Percentiles rank a stretch among this genome's conserved stretches.
Conservation (phyloP, 2,113 vertebrate species). For the Triplophysa tibetana region DNA sequence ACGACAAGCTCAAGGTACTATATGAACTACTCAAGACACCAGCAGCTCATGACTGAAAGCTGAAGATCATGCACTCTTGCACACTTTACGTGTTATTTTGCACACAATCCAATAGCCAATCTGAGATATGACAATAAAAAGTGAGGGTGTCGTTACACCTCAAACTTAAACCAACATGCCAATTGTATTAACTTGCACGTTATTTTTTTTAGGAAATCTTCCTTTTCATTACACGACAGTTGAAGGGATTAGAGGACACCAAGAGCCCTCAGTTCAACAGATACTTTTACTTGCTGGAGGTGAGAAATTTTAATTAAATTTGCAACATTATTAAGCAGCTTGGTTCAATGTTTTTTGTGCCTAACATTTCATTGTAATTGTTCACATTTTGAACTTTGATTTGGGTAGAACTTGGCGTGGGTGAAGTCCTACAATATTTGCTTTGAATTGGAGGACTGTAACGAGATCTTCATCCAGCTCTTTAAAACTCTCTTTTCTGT, state of each 20-base stretch:
- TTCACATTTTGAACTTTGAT: neutral
- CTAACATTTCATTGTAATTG: neutral
- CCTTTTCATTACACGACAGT: slow-evolving; percentile 98
- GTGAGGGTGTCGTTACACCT: neutral
- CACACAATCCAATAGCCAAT: neutral
- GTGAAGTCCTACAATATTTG: slow-evolving; percentile 99
- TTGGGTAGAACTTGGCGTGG: slow-evolving; percentile 93
- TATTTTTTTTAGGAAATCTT: slow-evolving; percentile 89
- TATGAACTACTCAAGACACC: neutral
- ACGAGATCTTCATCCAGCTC: slow-evolving; percentile 99
- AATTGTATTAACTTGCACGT: neutral
- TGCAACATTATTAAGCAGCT: neutral
- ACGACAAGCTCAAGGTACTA: slow-evolving; percentile 97
- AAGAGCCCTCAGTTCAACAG: slow-evolving; percentile 99
- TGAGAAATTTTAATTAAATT: slow-evolving; percentile 60
- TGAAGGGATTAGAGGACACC: slow-evolving; percentile 98
- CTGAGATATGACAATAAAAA: neutral
- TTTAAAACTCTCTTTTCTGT: slow-evolving; percentile 99
- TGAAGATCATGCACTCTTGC: neutral
- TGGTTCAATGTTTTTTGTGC: neutral
- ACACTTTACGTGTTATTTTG: no score
- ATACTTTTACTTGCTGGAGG: slow-evolving; percentile 99
- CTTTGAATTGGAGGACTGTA: slow-evolving; percentile 99
- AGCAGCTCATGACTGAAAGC: neutral
- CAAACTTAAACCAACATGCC: neutral